These are phyloP conservation scores for Microcebus jonahi DNA, from an alignment of 2,113 vertebrate genomes.

Conservation along the genomic window DNA sequence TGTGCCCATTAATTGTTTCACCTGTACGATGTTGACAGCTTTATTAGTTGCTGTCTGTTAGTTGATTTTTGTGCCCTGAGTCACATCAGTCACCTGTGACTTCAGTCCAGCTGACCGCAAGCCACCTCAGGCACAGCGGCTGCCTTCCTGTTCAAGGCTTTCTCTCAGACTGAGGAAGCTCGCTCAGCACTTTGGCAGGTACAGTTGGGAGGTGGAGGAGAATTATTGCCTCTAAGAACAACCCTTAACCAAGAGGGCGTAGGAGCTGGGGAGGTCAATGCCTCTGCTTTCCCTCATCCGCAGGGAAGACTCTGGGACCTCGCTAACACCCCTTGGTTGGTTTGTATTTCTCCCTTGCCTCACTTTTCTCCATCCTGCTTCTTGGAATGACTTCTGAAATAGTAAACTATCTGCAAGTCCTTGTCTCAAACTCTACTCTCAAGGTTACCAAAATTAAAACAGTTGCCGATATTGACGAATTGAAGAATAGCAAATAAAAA, in stretches of 20 bases:
- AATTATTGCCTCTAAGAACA: background rate
- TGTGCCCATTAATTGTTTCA: background rate
- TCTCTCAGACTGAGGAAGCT: background rate
- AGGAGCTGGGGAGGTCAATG: background rate
- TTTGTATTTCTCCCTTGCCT: background rate
- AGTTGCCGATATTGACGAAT: background rate
- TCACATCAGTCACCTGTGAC: background rate
- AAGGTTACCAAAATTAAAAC: background rate
- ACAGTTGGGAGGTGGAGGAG: accelerated
- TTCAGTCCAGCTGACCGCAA: background rate
- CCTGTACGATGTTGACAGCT: background rate
- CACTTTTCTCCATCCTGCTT: background rate
- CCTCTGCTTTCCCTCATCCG: background rate
- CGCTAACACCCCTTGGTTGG: accelerated
- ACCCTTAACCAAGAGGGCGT: background rate
- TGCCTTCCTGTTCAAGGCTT: background rate
- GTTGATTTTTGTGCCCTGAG: background rate
- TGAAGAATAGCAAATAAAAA: background rate
- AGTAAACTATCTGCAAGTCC: background rate
- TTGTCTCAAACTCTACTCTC: background rate
- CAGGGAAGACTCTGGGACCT: background rate
- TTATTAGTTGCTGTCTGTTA: background rate
- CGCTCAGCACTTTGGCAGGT: background rate
- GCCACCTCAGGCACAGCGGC: accelerated
- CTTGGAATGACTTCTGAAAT: background rate